Evolutionary conservation across 2,797 vertebrate species (phyloP), one percentile per base, ranked within the genome.

Genomic region (Vireo griseus): DNA sequence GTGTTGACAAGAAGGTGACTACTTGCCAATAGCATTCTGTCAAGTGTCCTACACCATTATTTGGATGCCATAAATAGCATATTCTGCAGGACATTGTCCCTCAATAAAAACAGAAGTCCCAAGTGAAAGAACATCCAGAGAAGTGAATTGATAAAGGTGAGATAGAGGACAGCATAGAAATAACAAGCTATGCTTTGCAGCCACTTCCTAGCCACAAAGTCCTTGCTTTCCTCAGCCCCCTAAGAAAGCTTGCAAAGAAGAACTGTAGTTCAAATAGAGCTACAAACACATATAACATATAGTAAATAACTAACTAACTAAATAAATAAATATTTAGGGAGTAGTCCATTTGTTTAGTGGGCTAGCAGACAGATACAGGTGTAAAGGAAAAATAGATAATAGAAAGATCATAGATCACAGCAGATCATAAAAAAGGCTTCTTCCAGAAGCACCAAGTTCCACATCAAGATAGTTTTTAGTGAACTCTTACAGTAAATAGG

Each of bases 161-260:
- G 26, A 11, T 29, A 29, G 29, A 79, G 19, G 45, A 77, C 37
- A 69, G 11, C 15, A 35, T 7, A 26, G 69, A 54, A 79, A 77
- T 72, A 11, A 29, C 1, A 5, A 18, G 31, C 13, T 29, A 0
- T 12, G 22, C n/a, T 76, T 78, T 1, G 1, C 35, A 69, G 31
- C 22, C 26, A 61, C 78, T 67, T 79, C 68, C 58, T 44, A 50
- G 24, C 6, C n/a, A 22, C 29, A 35, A 61, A 61, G 6, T 33
- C 31, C 29, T 75, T 54, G 25, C 24, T 88, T 66, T 88, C 35
- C 39, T 92, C 54, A 45, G 29, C 33, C 24, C 16, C 35, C 82
- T 62, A 62, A 72, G 39, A 75, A 66, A 74, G 18, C 8, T 44
- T 7, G 3, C 8, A 44, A 59, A 63, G 48, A 31, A 81, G 28